Percentiles rank a stretch among this genome's conserved stretches.
Evolutionary conservation across 2,888 invertebrate genomes (phyloP).

Genomic region (Coenonympha glycerion): DNA sequence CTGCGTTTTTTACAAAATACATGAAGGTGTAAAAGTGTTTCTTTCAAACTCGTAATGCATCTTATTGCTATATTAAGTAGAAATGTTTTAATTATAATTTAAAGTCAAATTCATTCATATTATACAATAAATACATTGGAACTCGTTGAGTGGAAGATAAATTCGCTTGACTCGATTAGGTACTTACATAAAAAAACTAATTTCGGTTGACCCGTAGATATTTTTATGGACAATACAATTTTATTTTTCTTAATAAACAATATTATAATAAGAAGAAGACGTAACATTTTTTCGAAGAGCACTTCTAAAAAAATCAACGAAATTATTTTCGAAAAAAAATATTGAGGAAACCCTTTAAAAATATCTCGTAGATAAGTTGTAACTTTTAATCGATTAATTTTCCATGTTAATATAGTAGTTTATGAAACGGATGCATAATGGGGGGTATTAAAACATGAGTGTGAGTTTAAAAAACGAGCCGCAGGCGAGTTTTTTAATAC

Average conservation of each 20-base stretch:
- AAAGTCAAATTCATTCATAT: slow-evolving; percentile 15
- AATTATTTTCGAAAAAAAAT: too few relatives aligned
- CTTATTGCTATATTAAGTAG: slow-evolving; percentile 23
- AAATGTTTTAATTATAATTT: slow-evolving; percentile 6
- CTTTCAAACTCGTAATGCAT: slow-evolving; percentile 5
- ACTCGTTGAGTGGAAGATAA: slow-evolving; percentile 34
- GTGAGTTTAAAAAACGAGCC: too few relatives aligned
- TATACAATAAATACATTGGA: slow-evolving; percentile 23
- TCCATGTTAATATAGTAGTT: too few relatives aligned
- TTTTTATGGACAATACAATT: slow-evolving; percentile 42
- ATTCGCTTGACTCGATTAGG: slow-evolving; percentile 44
- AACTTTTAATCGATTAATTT: too few relatives aligned
- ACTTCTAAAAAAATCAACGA: too few relatives aligned
- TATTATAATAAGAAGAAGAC: slow-evolving; percentile 51
- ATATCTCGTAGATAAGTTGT: neutral
- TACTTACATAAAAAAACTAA: slow-evolving; percentile 37
- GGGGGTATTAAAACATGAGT: too few relatives aligned
- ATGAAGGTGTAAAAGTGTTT: slow-evolving; percentile 3
- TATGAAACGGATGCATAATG: too few relatives aligned
- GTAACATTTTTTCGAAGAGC: slow-evolving; percentile 38
- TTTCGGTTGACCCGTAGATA: slow-evolving; percentile 42
- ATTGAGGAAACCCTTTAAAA: too few relatives aligned
- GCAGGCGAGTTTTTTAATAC: too few relatives aligned
- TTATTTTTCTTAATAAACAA: slow-evolving; percentile 32
- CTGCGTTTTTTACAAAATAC: neutral